These are phyloP conservation scores for Drosophila kokeensis DNA, from an alignment of 2,888 invertebrate species.

Conservation along the genomic window DNA sequence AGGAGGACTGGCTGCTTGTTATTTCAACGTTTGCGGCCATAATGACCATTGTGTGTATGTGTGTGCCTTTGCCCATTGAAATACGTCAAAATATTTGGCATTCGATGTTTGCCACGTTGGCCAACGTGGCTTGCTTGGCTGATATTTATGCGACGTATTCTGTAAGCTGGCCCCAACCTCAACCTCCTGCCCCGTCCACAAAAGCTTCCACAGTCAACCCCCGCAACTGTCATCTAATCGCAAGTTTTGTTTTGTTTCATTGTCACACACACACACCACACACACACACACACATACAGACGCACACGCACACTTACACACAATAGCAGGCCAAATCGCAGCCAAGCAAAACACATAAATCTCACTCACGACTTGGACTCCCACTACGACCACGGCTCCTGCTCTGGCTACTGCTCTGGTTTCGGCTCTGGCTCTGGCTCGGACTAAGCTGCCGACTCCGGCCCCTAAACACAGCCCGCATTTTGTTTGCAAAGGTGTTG, in stretches of 20 bases:
- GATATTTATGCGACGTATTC: slow-evolving; percentile 57
- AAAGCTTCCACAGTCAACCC: slow-evolving; percentile 6
- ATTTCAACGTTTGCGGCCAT: slow-evolving; percentile 71
- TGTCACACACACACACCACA: slow-evolving; percentile 57
- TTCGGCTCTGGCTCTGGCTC: slow-evolving; percentile 10
- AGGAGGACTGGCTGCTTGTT: slow-evolving; percentile 50
- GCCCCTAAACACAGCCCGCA: slow-evolving; percentile 28
- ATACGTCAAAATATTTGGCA: slow-evolving; percentile 81
- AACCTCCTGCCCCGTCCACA: slow-evolving; percentile 23
- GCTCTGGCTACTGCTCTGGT: slow-evolving; percentile 52
- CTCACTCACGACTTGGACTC: slow-evolving; percentile 74
- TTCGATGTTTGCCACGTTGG: slow-evolving; percentile 78
- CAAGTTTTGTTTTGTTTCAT: slow-evolving; percentile 79
- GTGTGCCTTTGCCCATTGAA: slow-evolving; percentile 53
- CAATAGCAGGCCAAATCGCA: slow-evolving; percentile 58
- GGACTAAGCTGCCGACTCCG: slow-evolving; percentile 20
- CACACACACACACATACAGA: not conserved
- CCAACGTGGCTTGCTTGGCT: slow-evolving; percentile 42
- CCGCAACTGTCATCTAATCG: slow-evolving; percentile 76
- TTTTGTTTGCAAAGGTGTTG: slow-evolving; percentile 68
- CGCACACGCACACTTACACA: slow-evolving; percentile 3
- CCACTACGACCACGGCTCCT: slow-evolving; percentile 12
- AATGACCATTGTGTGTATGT: slow-evolving; percentile 65
- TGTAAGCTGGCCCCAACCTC: slow-evolving; percentile 3
- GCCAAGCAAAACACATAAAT: slow-evolving; percentile 80